phyloP scores from a whole-genome alignment of 2,888 invertebrate species.

The Acanthosepion pharaonis region DNA sequence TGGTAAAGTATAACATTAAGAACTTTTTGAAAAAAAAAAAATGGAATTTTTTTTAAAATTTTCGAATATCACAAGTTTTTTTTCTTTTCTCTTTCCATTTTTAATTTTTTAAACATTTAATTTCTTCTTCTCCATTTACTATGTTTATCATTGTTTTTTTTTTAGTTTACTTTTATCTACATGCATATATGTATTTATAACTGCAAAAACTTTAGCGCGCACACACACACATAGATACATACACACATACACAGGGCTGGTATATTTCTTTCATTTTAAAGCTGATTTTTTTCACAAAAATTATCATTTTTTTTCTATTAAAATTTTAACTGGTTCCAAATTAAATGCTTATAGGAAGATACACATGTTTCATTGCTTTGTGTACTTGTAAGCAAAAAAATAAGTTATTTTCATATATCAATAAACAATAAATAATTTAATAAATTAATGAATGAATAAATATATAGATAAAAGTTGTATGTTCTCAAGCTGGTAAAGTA shows the following conservation, averaged over 20 bases:
- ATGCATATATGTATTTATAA: neutral
- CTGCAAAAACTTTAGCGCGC: neutral
- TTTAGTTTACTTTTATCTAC: neutral
- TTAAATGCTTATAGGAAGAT: neutral
- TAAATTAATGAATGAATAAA: neutral
- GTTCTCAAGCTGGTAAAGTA: neutral
- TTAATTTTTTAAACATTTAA: neutral
- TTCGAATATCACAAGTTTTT: slow-evolving; percentile 14
- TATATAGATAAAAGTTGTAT: neutral
- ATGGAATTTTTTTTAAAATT: neutral
- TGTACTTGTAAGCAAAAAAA: neutral
- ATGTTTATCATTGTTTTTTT: neutral
- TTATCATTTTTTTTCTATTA: neutral
- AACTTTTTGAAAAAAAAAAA: neutral
- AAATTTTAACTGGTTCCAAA: neutral
- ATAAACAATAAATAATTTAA: neutral
- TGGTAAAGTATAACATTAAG: neutral
- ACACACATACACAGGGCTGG: neutral
- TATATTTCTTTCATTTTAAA: neutral
- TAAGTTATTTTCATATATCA: neutral
- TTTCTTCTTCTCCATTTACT: neutral
- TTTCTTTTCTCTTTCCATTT: neutral
- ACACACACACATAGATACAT: neutral
- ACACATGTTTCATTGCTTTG: neutral
- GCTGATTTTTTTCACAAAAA: neutral